Base-by-base conservation (phyloP, 2,888 invertebrate genomes). In the Galerucella pusilla region DNA sequence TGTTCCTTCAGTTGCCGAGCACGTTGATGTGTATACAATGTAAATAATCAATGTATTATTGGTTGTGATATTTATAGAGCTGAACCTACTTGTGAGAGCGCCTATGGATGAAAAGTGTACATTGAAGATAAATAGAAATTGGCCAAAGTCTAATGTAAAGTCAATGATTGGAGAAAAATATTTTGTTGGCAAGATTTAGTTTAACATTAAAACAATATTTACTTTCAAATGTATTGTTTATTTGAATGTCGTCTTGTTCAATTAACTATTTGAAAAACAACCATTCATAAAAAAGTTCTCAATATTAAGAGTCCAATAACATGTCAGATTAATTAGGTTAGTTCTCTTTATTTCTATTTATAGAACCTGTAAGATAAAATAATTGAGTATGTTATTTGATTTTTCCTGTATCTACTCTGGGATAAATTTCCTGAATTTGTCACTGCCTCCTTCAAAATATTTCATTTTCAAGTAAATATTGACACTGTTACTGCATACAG, bases 91-190 rank as follows among this genome's bases (percentile, higher is more conserved):
- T n/a, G n/a, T 1, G 7, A 3, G 20, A 20, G 20, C 57, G 57
- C 20, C 57, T 20, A 57, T 57, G 57, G 10, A 20, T 57, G 9
- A 20, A 54, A 54, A 49, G 49, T 49, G 14, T 52, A 52, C n/a
- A 52, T 2, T n/a, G 1, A n/a, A 63, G 42, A 63, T 63, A 63
- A n/a, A 63, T 63, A 63, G 16, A 63, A 63, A 35, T 63, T 63
- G 63, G 63, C 63, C 14, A 35, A 59, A 11, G 61, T 28, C 28
- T 61, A 10, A 63, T 42, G 63, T 35, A n/a, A 12, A 14, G 42
- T 63, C 35, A 63, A n/a, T 63, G 63, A 42, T 63, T 14, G 35
- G 10, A 63, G 35, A 63, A 63, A 63, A 63, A n/a, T 42, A 63
- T 35, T 63, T 63, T 61, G 6, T 63, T 63, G 63, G 35, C 63